Conservation (phyloP, 2,797 vertebrate genomes). For the Phrynocephalus forsythii region DNA sequence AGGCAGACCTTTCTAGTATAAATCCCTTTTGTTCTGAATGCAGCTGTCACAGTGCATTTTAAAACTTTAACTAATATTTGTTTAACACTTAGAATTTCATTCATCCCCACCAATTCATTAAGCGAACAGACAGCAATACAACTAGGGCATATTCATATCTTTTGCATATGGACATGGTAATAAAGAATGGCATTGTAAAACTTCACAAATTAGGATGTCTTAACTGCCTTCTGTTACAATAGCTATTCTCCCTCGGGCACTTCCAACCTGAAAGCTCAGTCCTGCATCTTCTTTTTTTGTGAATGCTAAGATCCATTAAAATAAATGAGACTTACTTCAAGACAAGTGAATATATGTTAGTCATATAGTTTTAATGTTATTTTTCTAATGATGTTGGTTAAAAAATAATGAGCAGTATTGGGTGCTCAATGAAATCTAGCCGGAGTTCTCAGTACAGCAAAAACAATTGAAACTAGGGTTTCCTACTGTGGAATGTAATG, state of each 20-base stretch:
- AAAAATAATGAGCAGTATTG: neutral
- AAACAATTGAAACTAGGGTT: neutral
- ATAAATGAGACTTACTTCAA: neutral
- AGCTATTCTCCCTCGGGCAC: neutral
- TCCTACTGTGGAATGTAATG: too few species aligned
- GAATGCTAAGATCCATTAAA: neutral
- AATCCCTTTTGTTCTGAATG: neutral
- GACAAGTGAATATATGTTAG: neutral
- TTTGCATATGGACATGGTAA: neutral
- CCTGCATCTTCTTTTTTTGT: neutral
- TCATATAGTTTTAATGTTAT: neutral
- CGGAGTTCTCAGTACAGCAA: neutral
- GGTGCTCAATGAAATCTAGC: too few species aligned
- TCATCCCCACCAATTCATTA: neutral
- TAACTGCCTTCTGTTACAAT: neutral
- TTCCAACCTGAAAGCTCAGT: neutral
- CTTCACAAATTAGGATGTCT: neutral
- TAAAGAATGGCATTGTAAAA: neutral
- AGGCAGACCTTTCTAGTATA: neutral
- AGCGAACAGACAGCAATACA: constrained; percentile 12
- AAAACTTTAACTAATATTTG: constrained; percentile 4
- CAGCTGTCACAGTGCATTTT: neutral
- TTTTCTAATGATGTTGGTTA: neutral
- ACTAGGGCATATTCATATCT: neutral
- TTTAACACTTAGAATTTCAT: neutral